Conservation (phyloP, 1,140 invertebrate genomes). For the Euura lappo region DNA sequence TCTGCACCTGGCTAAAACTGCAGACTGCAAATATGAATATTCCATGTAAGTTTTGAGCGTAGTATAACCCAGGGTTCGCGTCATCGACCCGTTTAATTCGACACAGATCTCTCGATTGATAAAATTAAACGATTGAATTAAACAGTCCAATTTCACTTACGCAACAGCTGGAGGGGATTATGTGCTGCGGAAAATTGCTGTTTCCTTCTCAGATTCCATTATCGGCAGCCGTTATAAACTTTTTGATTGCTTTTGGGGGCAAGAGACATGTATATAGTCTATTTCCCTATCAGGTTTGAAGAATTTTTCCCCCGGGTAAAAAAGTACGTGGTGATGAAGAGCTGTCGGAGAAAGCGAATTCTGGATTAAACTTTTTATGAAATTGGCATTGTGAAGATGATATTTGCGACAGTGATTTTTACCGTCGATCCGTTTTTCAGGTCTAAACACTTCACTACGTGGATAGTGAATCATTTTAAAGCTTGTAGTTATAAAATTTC, state of each 20-base stretch:
- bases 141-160: too few relatives aligned
- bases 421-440: neutral
- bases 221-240: neutral
- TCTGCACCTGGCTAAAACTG: neutral
- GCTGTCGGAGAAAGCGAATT: neutral
- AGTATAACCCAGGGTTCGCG: too few relatives aligned
- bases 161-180: neutral
- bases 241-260: neutral
- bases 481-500: too few relatives aligned
- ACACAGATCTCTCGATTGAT: too few relatives aligned
- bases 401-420: neutral
- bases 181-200: neutral
- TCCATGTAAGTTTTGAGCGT: neutral
- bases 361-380: too few relatives aligned
- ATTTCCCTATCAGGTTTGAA: neutral
- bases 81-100: too few relatives aligned
- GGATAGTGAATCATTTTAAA: too few relatives aligned
- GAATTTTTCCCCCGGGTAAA: neutral
- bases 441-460: too few relatives aligned
- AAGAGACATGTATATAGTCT: neutral
- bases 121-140: too few relatives aligned
- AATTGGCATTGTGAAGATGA: too few relatives aligned
- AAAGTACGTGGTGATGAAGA: neutral
- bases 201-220: neutral
- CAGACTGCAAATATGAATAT: neutral